Conservation (phyloP, 1,140 invertebrate genomes). For the Leptoteleia sp. region DNA sequence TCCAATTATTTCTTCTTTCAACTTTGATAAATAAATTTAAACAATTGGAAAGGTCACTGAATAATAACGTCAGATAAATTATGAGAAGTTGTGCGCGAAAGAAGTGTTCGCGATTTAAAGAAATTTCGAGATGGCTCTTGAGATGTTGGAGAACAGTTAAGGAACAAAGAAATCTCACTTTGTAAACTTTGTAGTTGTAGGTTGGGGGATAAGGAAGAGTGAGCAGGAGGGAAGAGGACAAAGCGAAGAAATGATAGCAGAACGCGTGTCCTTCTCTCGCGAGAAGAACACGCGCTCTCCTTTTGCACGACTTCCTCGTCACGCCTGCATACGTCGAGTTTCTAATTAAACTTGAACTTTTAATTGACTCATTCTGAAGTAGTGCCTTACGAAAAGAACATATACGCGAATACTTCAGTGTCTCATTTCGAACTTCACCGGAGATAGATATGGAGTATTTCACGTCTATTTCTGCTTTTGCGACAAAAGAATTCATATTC, state of each 20-base stretch:
- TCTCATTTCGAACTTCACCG: constrained; percentile 42
- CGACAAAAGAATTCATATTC: background rate
- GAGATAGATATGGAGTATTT: constrained; percentile 29
- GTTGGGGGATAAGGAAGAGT: constrained; percentile 27
- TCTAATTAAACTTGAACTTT: constrained; percentile 81
- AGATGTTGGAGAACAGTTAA: constrained; percentile 63
- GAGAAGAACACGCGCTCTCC: constrained; percentile 27
- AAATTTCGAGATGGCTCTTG: constrained; percentile 58
- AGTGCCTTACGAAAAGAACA: constrained; percentile 71
- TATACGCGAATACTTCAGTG: constrained; percentile 63
- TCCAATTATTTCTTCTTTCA: constrained; percentile 13
- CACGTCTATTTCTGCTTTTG: background rate
- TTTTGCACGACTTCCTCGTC: constrained; percentile 25
- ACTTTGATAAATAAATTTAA: constrained; percentile 50
- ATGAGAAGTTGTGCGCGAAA: constrained; percentile 48
- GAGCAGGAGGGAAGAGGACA: constrained; percentile 22
- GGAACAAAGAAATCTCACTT: constrained; percentile 67
- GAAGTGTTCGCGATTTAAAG: constrained; percentile 45
- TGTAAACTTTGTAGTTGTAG: constrained; percentile 46
- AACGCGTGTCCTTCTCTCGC: too few species aligned
- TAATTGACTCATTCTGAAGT: constrained; percentile 79
- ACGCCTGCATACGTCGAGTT: constrained; percentile 69
- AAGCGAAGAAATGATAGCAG: constrained; percentile 55
- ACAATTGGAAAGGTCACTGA: constrained; percentile 31
- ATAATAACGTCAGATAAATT: constrained; percentile 53